These are phyloP conservation scores for Conopomorpha cramerella DNA, from an alignment of 1,140 invertebrate genomes.

Conservation along the genomic window DNA sequence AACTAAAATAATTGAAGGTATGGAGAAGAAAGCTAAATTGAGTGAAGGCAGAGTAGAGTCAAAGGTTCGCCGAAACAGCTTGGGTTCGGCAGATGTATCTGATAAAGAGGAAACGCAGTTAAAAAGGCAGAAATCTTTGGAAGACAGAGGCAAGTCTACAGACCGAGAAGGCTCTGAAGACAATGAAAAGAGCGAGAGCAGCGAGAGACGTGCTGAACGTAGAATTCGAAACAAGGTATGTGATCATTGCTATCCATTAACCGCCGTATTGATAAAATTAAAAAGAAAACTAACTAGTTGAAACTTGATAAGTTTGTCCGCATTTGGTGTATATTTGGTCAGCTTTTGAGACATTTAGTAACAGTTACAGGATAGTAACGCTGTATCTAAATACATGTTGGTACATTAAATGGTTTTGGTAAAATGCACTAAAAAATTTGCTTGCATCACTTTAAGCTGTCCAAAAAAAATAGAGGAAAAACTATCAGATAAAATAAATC, in stretches of 20 bases:
- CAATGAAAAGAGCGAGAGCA: conserved; percentile 58
- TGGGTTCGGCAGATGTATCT: conserved; percentile 56
- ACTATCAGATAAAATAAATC: too few species aligned
- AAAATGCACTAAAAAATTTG: too few species aligned
- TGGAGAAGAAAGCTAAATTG: conserved; percentile 38
- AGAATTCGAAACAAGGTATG: conserved; percentile 71
- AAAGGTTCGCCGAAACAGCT: conserved; percentile 59
- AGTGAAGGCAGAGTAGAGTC: conserved; percentile 14
- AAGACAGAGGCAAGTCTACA: conserved; percentile 55
- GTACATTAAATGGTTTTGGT: too few species aligned
- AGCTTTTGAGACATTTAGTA: too few species aligned
- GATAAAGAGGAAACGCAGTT: conserved; percentile 48
- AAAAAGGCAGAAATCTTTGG: conserved; percentile 62
- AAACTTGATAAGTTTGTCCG: too few species aligned
- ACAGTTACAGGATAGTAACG: too few species aligned
- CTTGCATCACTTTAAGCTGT: too few species aligned
- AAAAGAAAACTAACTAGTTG: too few species aligned
- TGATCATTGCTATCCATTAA: conserved; percentile 5
- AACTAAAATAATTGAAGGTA: conserved; percentile 45
- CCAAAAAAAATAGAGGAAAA: too few species aligned
- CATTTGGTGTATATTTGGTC: too few species aligned
- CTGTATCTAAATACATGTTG: too few species aligned
- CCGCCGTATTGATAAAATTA: too few species aligned
- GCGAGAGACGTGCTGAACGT: conserved; percentile 64
- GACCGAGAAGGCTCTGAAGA: conserved; percentile 61